Conservation (phyloP, 53 echinoderm and acorn worm species). For the Astropecten irregularis region DNA sequence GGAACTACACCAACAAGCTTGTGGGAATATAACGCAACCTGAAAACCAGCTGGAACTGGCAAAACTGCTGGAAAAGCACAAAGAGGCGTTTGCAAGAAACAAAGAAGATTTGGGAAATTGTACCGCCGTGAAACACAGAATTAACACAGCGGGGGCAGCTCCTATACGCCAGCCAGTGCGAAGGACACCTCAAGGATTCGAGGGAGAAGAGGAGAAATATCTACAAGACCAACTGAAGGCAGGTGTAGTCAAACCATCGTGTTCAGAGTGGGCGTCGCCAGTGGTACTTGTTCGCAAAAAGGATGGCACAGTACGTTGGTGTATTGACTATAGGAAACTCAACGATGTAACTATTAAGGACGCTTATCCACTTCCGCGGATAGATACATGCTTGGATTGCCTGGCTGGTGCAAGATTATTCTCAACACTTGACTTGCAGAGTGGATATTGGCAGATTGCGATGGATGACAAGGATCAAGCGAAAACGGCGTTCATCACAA, state of each 20-base stretch:
- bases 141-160: not conserved
- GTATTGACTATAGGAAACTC: conserved; percentile 47
- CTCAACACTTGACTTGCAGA: conserved; percentile 58
- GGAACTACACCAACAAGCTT: not conserved
- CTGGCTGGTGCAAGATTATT: conserved; percentile 61
- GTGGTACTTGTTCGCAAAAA: conserved; percentile 40
- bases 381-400: conserved; percentile 59
- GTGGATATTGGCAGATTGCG: conserved; percentile 67
- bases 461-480: conserved; percentile 40
- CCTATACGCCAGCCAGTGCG: conserved; percentile 3
- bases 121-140: not conserved
- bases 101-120: conserved; percentile 1
- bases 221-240: not conserved
- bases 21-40: not conserved
- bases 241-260: not conserved
- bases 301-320: conserved; percentile 14
- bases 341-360: conserved; percentile 65
- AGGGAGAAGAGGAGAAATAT: conserved; percentile 12
- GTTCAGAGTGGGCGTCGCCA: conserved; percentile 50
- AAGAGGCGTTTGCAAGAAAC: not conserved
- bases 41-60: not conserved
- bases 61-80: not conserved
- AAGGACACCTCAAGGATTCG: not conserved
- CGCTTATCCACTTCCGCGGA: conserved; percentile 46
- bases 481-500: conserved; percentile 62